A percentile compares a stretch with the other conserved stretches of the same genome.
Conservation (phyloP, 2,113 vertebrate species). For the Heterotis niloticus region DNA sequence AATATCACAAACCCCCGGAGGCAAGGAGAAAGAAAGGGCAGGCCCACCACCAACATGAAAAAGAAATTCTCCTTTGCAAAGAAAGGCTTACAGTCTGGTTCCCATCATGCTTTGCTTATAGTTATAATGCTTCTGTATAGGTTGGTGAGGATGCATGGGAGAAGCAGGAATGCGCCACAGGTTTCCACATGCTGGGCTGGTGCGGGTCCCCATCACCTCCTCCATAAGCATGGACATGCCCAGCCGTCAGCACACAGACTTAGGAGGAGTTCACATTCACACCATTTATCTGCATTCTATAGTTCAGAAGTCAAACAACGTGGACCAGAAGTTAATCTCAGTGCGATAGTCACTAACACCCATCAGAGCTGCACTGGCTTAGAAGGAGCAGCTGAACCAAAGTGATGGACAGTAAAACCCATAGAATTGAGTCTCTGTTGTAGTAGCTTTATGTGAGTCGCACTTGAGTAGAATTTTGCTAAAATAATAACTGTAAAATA, state of each 20-base stretch:
- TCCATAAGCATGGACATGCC: neutral
- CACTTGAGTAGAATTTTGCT: no score
- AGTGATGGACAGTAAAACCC: no score
- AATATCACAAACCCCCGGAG: neutral
- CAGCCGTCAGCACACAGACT: neutral
- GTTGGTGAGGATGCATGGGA: no score
- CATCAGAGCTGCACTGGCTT: neutral
- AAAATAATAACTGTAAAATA: no score
- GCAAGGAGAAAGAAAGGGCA: neutral
- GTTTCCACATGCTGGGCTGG: slow-evolving; percentile 59
- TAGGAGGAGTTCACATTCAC: neutral
- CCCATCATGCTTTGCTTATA: neutral
- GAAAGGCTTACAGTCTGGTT: neutral
- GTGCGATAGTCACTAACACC: slow-evolving; percentile 1
- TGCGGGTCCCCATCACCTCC: slow-evolving; percentile 33
- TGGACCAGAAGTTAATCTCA: no score
- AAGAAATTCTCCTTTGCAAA: neutral
- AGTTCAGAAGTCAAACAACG: no score
- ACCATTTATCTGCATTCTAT: neutral
- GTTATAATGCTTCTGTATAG: neutral
- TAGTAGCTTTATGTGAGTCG: no score
- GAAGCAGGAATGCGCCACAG: slow-evolving; percentile 62
- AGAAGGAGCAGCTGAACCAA: neutral
- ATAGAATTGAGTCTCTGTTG: no score
- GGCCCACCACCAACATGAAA: neutral